Evolutionary conservation across 1,140 invertebrate genomes (phyloP).

Genomic region (Holotrichia oblita): DNA sequence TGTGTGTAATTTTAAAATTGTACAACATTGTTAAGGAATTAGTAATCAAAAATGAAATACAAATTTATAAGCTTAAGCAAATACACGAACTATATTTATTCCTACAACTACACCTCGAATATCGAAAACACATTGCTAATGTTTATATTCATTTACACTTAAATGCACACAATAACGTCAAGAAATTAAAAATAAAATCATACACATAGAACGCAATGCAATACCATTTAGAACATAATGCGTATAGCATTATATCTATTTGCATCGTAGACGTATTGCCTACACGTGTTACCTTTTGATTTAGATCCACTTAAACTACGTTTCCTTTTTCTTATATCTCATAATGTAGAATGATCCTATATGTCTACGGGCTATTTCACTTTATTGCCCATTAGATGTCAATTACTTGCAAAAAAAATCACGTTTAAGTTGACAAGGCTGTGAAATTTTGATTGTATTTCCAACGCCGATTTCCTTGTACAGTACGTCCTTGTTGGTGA

Average conservation of each 20-base stretch:
- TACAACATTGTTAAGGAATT: slow-evolving; percentile 5
- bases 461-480: not conserved
- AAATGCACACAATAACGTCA: slow-evolving; percentile 10
- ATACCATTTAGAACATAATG: not conserved
- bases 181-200: slow-evolving; percentile 5
- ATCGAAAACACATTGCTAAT: slow-evolving; percentile 22
- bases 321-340: not conserved
- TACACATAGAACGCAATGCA: not conserved
- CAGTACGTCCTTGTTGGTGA: not conserved
- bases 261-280: not conserved
- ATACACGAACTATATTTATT: slow-evolving; percentile 10
- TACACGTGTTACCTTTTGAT: not conserved
- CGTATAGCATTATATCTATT: not conserved
- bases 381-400: not conserved
- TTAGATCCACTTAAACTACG: not conserved
- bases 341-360: not conserved
- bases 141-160: slow-evolving; percentile 13
- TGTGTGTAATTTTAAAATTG: not conserved
- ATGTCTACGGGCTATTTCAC: not conserved
- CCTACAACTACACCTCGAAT: not conserved
- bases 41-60: not conserved
- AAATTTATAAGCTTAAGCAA: not conserved
- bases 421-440: not conserved
- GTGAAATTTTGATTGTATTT: not conserved
- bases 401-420: not conserved